phyloP scores from a whole-genome alignment of 2,797 vertebrate genomes.

The Leontocebus nigricollis region DNA sequence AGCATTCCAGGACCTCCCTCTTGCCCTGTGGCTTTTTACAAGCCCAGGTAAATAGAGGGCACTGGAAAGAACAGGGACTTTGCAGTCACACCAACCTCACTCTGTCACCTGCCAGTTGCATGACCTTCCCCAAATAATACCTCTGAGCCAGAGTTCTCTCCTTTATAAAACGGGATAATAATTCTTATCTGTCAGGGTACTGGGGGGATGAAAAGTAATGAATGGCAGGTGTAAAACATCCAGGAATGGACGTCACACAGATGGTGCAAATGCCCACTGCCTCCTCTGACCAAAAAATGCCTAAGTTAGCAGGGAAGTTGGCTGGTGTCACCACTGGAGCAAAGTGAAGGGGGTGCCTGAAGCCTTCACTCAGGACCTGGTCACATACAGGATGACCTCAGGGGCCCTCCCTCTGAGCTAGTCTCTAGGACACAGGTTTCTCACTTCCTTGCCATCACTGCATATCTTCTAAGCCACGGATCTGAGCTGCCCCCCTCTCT shows the following conservation, averaged over 20 bases:
- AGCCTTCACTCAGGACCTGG: not conserved
- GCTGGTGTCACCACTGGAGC: not conserved
- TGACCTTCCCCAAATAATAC: not conserved
- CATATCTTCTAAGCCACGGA: not conserved
- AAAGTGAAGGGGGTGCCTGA: not conserved
- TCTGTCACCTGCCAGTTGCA: not conserved
- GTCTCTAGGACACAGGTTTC: not conserved
- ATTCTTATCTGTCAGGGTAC: not conserved
- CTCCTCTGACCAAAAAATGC: not conserved
- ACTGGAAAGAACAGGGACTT: not conserved
- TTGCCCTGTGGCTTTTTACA: accelerated
- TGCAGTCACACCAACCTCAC: not conserved
- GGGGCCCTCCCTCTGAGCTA: not conserved
- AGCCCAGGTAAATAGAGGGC: not conserved
- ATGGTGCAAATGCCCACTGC: accelerated
- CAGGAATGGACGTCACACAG: not conserved
- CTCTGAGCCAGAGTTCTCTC: not conserved
- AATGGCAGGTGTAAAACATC: not conserved
- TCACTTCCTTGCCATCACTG: not conserved
- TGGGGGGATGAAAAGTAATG: not conserved
- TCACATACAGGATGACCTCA: not conserved
- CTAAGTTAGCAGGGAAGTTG: not conserved
- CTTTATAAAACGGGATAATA: not conserved
- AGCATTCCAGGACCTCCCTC: not conserved
- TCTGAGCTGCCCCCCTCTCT: not conserved